phyloP scores from a whole-genome alignment of 64 coral and sea anemone species.

The Montipora capricornis region DNA sequence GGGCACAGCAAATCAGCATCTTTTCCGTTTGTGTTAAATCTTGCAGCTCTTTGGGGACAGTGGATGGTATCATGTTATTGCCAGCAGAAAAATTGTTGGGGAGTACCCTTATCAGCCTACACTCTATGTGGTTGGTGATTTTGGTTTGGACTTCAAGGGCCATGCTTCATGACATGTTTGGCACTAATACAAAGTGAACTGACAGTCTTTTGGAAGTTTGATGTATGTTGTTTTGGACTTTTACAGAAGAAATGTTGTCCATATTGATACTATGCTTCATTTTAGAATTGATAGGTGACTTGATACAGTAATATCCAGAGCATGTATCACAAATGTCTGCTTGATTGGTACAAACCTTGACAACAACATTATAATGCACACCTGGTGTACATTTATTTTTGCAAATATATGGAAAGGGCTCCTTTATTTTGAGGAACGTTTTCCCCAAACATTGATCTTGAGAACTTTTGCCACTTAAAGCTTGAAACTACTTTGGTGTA shows the following conservation, averaged over 20 bases:
- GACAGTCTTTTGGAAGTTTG: not conserved
- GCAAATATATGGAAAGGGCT: constrained; percentile 11
- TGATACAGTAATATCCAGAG: too few species aligned
- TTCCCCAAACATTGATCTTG: constrained; percentile 32
- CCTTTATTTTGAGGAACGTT: not conserved
- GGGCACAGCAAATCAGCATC: constrained; percentile 47
- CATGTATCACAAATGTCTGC: too few species aligned
- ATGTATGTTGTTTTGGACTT: too few species aligned
- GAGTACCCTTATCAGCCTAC: not conserved
- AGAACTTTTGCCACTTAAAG: constrained; percentile 56
- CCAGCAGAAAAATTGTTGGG: not conserved
- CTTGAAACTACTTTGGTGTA: not conserved
- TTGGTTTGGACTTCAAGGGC: constrained; percentile 5
- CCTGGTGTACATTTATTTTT: constrained; percentile 22
- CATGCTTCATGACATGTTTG: not conserved
- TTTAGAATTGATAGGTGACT: too few species aligned
- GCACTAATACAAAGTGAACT: not conserved
- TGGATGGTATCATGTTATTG: constrained; percentile 1
- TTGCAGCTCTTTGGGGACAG: constrained; percentile 11
- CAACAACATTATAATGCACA: constrained; percentile 63
- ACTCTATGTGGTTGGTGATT: not conserved
- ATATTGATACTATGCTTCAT: too few species aligned
- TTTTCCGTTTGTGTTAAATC: not conserved
- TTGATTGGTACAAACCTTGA: constrained; percentile 4
- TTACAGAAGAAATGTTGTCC: too few species aligned